A percentile compares a stretch with the other conserved stretches of the same genome.
phyloP scores from a whole-genome alignment of 2,113 vertebrate genomes.

The Motacilla tschutschensis region DNA sequence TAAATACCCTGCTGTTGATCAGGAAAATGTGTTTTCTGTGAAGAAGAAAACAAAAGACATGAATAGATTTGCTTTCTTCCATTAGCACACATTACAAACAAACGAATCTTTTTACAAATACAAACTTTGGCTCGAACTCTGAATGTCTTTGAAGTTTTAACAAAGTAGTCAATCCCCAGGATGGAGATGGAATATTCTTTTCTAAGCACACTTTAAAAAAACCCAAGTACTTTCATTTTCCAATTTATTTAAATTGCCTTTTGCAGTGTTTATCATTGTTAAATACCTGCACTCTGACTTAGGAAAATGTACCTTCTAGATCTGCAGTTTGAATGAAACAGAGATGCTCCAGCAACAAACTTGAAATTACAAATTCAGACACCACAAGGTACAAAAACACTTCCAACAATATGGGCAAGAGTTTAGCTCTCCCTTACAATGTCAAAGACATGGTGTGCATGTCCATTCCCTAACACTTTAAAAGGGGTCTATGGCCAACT shows the following conservation, averaged over 20 bases:
- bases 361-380: not conserved
- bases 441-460: not conserved
- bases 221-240: not conserved
- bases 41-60: not conserved
- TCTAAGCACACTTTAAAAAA: not conserved
- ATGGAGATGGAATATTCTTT: not conserved
- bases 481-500: not conserved
- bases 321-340: not conserved
- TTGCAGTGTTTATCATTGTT: not conserved
- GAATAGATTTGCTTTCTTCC: not conserved
- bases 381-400: rapidly evolving
- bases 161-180: not conserved
- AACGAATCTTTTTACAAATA: not conserved
- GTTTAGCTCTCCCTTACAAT: not conserved
- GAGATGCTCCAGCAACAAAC: not conserved
- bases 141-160: not conserved
- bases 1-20: not conserved
- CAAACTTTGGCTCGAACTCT: not conserved
- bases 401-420: not conserved
- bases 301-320: not conserved
- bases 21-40: not conserved
- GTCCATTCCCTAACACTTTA: not conserved
- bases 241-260: not conserved
- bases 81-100: not conserved
- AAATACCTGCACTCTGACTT: not conserved